Evolutionary conservation across 2,113 vertebrate genomes (phyloP).

Genomic region (Atlantisia rogersi): DNA sequence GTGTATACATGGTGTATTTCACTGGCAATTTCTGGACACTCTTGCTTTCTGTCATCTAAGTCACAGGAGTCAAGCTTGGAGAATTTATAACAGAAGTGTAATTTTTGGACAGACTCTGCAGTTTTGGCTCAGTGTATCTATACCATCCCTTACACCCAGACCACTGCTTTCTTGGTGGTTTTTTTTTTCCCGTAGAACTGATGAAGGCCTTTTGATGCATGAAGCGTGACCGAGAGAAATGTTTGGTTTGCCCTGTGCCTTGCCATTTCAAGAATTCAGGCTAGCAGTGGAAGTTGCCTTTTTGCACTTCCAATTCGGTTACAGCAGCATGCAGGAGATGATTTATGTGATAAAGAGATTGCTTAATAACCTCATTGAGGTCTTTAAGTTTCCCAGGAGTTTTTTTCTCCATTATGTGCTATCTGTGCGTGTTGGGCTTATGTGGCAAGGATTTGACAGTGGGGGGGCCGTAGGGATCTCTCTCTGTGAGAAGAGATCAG

Average conservation of each 20-base stretch:
- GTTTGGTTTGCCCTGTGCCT: neutral
- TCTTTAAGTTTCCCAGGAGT: neutral
- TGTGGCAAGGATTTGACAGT: rapidly evolving
- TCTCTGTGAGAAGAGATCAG: neutral
- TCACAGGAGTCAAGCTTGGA: neutral
- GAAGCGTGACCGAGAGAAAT: neutral
- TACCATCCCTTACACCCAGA: neutral
- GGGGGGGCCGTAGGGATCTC: neutral
- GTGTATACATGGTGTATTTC: neutral
- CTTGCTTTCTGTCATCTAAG: neutral
- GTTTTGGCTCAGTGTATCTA: neutral
- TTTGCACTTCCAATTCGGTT: neutral
- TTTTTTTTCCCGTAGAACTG: neutral
- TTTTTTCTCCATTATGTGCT: neutral
- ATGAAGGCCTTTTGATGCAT: neutral
- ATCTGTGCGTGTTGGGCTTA: neutral
- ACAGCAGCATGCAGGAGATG: neutral
- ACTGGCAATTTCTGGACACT: neutral
- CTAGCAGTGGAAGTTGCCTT: neutral
- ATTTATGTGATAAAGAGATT: neutral
- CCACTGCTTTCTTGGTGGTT: neutral
- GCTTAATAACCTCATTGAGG: neutral
- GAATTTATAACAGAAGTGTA: neutral
- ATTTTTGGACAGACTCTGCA: neutral
- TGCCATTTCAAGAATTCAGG: neutral